Base-by-base conservation (phyloP, 2,797 vertebrate species). In the Cynopterus sphinx region DNA sequence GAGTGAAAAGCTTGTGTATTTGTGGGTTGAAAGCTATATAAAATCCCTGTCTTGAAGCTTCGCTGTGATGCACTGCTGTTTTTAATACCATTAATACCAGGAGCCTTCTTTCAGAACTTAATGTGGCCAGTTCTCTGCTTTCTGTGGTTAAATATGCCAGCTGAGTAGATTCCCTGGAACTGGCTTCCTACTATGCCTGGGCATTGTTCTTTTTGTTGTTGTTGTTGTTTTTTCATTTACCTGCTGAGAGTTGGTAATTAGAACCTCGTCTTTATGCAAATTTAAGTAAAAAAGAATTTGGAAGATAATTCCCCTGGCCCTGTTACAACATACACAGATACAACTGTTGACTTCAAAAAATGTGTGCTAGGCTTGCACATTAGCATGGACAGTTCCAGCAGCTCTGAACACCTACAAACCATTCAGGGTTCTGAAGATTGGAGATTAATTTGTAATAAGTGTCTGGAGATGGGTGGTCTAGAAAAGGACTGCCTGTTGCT, bases 1-100 rank as follows among this genome's bases (percentile, higher is more conserved):
- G 70, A 90, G 46, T 63, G 61, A 91, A 83, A 71, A 71, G 15
- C 91, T 90, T 5, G 6, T 73, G 21, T 17, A 19, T 90, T 88
- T 90, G 65, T 78, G 71, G 28, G 59, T 86, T 87, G 78, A 97
- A 86, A 91, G 75, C 57, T 93, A 17, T 53, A 55, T 78, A 83
- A 94, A 96, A 59, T 86, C 43, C 51, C 49, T 77, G 15, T 93
- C 46, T 91, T 53, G 71, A 94, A 83, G 28, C 74, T 88, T 95
- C 36, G 36, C 46, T 96, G 78, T 67, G 78, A 91, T 75, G 68
- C 28, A 28, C 22, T 81, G 26, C 39, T 91, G 51, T 92, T 91
- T 95, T 87, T 31, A 92, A 3, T 82, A 73, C 16, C 33, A 31
- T 94, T 88, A 71, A 82, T 86, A 83, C 22, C 9, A 61, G 36